Evolutionary conservation across 2,888 invertebrate species (phyloP), one percentile per base, ranked within the genome.

Genomic region (Chromoteleia sp.): DNA sequence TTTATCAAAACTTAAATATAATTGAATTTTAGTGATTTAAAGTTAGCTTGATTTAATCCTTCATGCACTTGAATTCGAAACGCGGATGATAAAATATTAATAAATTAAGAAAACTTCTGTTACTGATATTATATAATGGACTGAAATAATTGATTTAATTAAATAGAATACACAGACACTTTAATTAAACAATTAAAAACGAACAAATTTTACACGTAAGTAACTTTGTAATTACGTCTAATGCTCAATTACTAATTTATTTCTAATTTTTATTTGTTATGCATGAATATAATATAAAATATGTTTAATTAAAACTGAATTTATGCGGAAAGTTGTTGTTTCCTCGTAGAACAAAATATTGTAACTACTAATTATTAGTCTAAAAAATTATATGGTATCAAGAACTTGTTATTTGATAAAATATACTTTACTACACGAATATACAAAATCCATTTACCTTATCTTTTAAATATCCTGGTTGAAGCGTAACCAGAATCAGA

Each of bases 401-500:
- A 6, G 12, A 33, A 30, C 29, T 33, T 19, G 39, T 43, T 63
- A 50, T 52, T 59, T 52, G 75, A 75, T 67, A 75, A 67, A 75
- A 75, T 65, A 50, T 29, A 43, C 43, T 10, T 8, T 5, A 2
- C 29, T 52, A 48, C 39, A 33, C 29, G 48, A 58, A 33, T 39
- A 54, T 36, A 67, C 75, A 52, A 67, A 75, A 54, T 73, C 54
- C 54, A 54, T 54, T 73, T 54, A 21, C 25, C 73, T 73, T 73
- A 63, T 73, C 73, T 63, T 63, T 75, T 75, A 67, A 75, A 50
- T 65, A 54, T 45, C 6, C 30, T 12, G 59, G 75, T 67, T 59
- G 54, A 75, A 58, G 41, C 58, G 67, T 67, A 75, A 67, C 67
- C 50, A 45, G 67, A 67, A 75, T 75, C 75, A 58, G 75, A 67